A percentile compares a stretch with the other conserved stretches of the same genome.
Conservation (phyloP, 2,888 invertebrate genomes). For the Thereva unica region DNA sequence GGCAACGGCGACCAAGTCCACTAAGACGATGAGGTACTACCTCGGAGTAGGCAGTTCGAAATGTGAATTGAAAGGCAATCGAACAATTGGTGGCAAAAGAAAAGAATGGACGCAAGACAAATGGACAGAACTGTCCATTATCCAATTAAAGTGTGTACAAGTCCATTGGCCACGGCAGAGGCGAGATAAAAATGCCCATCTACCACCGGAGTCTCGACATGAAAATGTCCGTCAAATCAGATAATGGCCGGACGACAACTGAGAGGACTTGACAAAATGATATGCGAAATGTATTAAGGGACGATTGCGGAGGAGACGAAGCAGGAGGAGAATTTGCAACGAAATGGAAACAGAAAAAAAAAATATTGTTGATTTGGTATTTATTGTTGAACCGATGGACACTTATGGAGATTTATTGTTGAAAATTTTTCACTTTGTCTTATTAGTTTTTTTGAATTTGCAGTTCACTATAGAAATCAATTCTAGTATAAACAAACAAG, state of each 20-base stretch:
- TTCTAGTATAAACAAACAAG: too few relatives aligned
- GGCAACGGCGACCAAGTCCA: not conserved
- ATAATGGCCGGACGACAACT: constrained; percentile 33
- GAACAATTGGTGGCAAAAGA: constrained; percentile 24
- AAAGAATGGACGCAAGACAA: constrained; percentile 41
- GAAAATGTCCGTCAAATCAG: constrained; percentile 39
- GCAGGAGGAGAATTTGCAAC: too few relatives aligned
- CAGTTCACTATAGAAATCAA: too few relatives aligned
- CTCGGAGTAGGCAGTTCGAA: constrained; percentile 21
- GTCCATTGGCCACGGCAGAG: constrained; percentile 6
- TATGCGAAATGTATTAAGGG: constrained; percentile 10
- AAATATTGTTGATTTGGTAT: too few relatives aligned
- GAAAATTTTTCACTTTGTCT: too few relatives aligned
- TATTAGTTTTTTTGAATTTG: too few relatives aligned
- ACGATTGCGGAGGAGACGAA: not conserved
- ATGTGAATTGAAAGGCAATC: constrained; percentile 21
- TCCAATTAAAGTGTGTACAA: constrained; percentile 48
- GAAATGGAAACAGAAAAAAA: too few relatives aligned
- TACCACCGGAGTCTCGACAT: constrained; percentile 5
- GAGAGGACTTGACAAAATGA: constrained; percentile 10
- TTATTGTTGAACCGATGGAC: too few relatives aligned
- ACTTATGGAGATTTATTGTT: too few relatives aligned
- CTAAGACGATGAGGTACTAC: not conserved
- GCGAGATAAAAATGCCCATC: constrained; percentile 16
- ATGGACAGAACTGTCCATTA: constrained; percentile 48